These are phyloP conservation scores for Hypomesus transpacificus DNA, from an alignment of 2,113 vertebrate species.

Conservation along the genomic window DNA sequence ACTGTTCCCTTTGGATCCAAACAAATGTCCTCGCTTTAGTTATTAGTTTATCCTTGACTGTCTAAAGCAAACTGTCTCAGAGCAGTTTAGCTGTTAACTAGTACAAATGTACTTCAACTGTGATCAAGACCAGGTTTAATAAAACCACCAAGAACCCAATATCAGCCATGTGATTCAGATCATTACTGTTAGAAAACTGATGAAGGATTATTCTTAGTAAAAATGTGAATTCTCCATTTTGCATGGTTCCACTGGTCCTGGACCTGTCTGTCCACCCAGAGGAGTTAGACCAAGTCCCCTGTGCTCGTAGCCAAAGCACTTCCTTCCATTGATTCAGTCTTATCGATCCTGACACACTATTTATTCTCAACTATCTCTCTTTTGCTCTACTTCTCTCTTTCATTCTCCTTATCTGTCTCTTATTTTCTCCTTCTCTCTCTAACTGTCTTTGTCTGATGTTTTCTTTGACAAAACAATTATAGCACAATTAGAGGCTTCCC, in stretches of 20 bases:
- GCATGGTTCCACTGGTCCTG: background rate
- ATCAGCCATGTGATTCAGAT: slow-evolving; percentile 19
- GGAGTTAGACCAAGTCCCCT: background rate
- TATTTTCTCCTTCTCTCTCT: slow-evolving; percentile 14
- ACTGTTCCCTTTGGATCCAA: slow-evolving; percentile 45
- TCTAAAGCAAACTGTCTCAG: slow-evolving; percentile 19
- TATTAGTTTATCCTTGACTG: slow-evolving; percentile 36
- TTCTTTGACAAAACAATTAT: slow-evolving; percentile 43
- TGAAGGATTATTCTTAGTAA: background rate
- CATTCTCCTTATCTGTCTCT: slow-evolving; percentile 7
- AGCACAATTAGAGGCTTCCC: slow-evolving; percentile 27
- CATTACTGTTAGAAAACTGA: background rate
- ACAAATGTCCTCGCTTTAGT: slow-evolving; percentile 44
- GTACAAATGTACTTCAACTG: slow-evolving; percentile 17
- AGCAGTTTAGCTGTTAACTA: slow-evolving; percentile 18
- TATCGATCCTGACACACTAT: slow-evolving; percentile 27
- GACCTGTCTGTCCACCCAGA: background rate
- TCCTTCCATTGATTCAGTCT: slow-evolving; percentile 12
- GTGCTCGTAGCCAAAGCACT: slow-evolving; percentile 20
- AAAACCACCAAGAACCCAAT: slow-evolving; percentile 24
- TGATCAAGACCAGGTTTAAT: slow-evolving; percentile 33
- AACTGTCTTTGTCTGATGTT: slow-evolving; percentile 18
- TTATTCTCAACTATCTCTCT: no score
- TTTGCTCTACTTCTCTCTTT: background rate
- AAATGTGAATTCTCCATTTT: no score